A percentile compares a stretch with the other conserved stretches of the same genome.
Conservation (phyloP, 2,888 invertebrate species). For the Pantelozetes paolii region DNA sequence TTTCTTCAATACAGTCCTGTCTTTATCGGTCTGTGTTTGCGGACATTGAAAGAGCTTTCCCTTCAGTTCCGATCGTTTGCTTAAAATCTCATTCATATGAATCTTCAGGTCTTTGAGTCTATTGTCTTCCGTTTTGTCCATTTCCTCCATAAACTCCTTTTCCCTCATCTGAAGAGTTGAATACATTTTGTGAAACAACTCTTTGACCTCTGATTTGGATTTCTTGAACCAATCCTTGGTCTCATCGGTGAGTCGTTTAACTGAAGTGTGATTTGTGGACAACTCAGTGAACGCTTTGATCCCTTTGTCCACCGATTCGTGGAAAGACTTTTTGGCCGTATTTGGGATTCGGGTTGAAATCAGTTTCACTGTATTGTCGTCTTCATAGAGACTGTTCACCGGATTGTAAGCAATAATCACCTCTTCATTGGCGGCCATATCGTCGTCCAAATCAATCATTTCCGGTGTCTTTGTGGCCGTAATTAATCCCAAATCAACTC, state of each 20-base stretch:
- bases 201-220: not conserved
- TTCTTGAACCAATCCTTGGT: constrained; percentile 12
- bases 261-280: not conserved
- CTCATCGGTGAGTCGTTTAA: not conserved
- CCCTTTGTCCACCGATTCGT: not conserved
- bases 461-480: constrained; percentile 1
- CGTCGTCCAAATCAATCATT: constrained; percentile 20
- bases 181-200: constrained; percentile 9
- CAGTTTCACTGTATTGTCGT: not conserved
- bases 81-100: not conserved
- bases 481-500: not conserved
- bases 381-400: not conserved
- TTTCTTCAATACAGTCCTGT: too few relatives aligned
- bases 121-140: not conserved
- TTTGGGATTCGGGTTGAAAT: not conserved
- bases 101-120: not conserved
- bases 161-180: not conserved
- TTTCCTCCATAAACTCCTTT: not conserved
- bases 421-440: not conserved
- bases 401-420: not conserved
- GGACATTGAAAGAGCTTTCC: too few relatives aligned
- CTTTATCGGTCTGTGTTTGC: too few relatives aligned
- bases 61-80: not conserved
- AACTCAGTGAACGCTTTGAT: not conserved
- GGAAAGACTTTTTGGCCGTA: not conserved